Evolutionary conservation across 2,113 vertebrate species (phyloP), one percentile per base, ranked within the genome.

Genomic region (Dascyllus trimaculatus): DNA sequence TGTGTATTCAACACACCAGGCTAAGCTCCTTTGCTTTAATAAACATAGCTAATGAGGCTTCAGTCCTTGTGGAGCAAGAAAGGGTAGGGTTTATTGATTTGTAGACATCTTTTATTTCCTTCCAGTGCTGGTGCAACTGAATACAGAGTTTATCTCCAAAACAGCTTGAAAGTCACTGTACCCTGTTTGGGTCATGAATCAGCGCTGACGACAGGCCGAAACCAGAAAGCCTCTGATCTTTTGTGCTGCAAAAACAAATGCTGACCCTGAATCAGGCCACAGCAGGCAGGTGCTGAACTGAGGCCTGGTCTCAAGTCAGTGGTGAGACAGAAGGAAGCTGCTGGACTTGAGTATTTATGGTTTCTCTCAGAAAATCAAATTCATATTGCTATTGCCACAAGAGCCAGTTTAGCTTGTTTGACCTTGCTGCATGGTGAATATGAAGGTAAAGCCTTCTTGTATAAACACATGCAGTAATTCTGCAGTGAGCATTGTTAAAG

Each of bases 1-100:
- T 51, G 49, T 73, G 49, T 67, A 66, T 76, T 81, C 56, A 68
- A 64, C 29, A 45, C 72, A 45, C 26, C 49, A 38, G 43, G 61
- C 21, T 75, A 19, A 71, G 61, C 71, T 54, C 22, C 46, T 60
- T 56, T 9, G 7, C 59, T 81, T 78, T 85, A 82, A 76, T 81
- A 76, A 87, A 87, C 77, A 67, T 53, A 15, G 60, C n/a, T 81
- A 87, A 89, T 87, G 71, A 90, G 77, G 64, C 49, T 38, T 74
- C 56, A 67, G 81, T 75, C 78, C 77, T 82, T 82, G 32, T 35
- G 75, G 46, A 51, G 6, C 5, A 8, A 71, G 59, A 57, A 26
- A 57, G 70, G 53, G 35, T 35, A 57, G 70, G 53, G 26, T 79
- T 77, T 74, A 78, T 85, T 76, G 71, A 85, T 91, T 85, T 8